These are phyloP conservation scores for Octodonta nipae DNA, from an alignment of 2,888 invertebrate species.

Conservation along the genomic window DNA sequence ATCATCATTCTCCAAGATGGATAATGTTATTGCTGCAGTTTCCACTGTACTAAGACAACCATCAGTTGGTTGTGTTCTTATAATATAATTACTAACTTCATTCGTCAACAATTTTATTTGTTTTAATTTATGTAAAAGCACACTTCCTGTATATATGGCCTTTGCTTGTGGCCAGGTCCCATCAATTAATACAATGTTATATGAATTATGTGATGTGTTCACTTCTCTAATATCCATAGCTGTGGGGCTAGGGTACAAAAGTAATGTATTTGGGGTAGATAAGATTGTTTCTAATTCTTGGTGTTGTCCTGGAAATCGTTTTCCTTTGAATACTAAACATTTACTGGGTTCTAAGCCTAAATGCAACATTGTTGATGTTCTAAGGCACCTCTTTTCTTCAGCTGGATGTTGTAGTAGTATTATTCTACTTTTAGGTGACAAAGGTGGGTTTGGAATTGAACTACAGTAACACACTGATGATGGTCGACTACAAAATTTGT, in stretches of 20 bases:
- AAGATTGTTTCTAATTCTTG: conserved; percentile 53
- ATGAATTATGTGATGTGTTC: conserved; percentile 29
- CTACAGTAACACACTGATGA: conserved; percentile 80
- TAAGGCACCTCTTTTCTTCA: conserved; percentile 76
- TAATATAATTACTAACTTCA: conserved; percentile 72
- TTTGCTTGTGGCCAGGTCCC: conserved; percentile 95
- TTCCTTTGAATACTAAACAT: conserved; percentile 70
- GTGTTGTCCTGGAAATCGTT: conserved; percentile 66
- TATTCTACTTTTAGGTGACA: conserved; percentile 56
- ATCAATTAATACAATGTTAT: conserved; percentile 75
- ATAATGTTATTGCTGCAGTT: conserved; percentile 67
- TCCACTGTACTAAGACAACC: conserved; percentile 83
- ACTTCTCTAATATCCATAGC: conserved; percentile 43
- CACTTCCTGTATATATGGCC: conserved; percentile 75
- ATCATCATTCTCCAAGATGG: conserved; percentile 58
- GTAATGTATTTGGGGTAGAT: conserved; percentile 50
- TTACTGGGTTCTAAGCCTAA: conserved; percentile 59
- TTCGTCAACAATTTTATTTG: conserved; percentile 69
- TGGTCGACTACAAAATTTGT: conserved; percentile 54
- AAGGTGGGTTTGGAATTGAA: conserved; percentile 57
- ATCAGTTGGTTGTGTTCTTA: conserved; percentile 85
- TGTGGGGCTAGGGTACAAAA: conserved; percentile 67
- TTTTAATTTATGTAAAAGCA: conserved; percentile 55
- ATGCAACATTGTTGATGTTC: conserved; percentile 81
- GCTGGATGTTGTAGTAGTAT: conserved; percentile 85